Evolutionary conservation across 2,797 vertebrate species (phyloP).

Genomic region (Spinus olivaceus): DNA sequence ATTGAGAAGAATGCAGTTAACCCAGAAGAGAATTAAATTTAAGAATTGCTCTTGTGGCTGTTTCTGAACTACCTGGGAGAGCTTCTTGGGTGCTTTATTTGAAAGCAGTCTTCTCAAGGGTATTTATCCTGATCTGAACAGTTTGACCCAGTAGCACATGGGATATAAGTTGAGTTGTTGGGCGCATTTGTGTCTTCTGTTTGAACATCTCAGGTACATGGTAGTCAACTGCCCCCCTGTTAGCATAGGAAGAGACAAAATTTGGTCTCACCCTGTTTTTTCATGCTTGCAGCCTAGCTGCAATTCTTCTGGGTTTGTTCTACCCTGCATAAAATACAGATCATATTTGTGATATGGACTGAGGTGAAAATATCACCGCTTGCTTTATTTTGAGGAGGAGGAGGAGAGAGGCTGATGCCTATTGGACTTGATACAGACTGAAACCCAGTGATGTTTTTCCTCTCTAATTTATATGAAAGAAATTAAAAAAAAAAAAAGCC

Average conservation of each 20-base stretch:
- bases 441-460: background rate
- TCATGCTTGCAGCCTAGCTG: background rate
- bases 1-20: background rate
- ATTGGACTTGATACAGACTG: fast-evolving
- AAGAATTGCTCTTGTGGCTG: background rate
- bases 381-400: background rate
- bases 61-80: background rate
- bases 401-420: background rate
- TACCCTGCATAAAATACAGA: background rate
- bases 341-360: background rate
- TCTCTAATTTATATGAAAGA: background rate
- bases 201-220: background rate
- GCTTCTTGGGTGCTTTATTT: background rate
- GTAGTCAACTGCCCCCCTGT: fast-evolving
- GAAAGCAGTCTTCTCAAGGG: background rate
- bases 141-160: background rate
- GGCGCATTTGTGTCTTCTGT: background rate
- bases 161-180: background rate
- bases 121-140: background rate
- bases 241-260: background rate
- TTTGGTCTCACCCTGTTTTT: background rate
- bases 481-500: background rate
- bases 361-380: background rate
- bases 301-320: background rate
- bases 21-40: background rate